Percentiles rank a stretch among this genome's conserved stretches.
Evolutionary conservation across 2,888 invertebrate genomes (phyloP).

Genomic region (Synergus japonicus): DNA sequence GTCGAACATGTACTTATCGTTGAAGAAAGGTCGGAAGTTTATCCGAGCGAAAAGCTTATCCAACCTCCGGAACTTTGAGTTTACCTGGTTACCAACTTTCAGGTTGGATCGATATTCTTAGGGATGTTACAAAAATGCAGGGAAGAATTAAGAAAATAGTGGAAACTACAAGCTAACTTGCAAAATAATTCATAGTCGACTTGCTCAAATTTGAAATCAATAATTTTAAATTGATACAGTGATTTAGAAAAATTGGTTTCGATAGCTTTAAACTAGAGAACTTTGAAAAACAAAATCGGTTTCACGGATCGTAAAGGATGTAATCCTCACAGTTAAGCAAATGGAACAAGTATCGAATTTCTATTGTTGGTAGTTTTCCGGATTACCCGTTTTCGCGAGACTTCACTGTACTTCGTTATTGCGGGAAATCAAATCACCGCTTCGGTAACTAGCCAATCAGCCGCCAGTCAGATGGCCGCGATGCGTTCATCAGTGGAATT

Average conservation of each 20-base stretch:
- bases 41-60: conserved; percentile 49
- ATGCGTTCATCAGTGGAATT: conserved; percentile 40
- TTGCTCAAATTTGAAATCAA: too few species aligned
- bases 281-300: not conserved
- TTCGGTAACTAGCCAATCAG: conserved; percentile 41
- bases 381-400: conserved; percentile 34
- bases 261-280: too few species aligned
- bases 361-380: conserved; percentile 39
- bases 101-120: not conserved
- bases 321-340: not conserved
- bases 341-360: conserved; percentile 38
- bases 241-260: too few species aligned
- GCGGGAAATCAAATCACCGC: conserved; percentile 41
- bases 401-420: conserved; percentile 37
- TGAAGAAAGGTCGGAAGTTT: conserved; percentile 25
- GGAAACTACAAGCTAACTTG: too few species aligned
- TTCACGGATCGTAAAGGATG: not conserved
- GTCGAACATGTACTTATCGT: conserved; percentile 31
- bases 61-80: conserved; percentile 60
- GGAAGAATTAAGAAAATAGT: conserved; percentile 7
- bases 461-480: conserved; percentile 38
- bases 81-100: conserved; percentile 60
- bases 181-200: too few species aligned
- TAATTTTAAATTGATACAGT: too few species aligned
- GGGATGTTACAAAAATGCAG: not conserved